Percentiles rank a stretch among this genome's conserved stretches.
phyloP scores from a whole-genome alignment of 2,113 vertebrate species.

The Conger conger region DNA sequence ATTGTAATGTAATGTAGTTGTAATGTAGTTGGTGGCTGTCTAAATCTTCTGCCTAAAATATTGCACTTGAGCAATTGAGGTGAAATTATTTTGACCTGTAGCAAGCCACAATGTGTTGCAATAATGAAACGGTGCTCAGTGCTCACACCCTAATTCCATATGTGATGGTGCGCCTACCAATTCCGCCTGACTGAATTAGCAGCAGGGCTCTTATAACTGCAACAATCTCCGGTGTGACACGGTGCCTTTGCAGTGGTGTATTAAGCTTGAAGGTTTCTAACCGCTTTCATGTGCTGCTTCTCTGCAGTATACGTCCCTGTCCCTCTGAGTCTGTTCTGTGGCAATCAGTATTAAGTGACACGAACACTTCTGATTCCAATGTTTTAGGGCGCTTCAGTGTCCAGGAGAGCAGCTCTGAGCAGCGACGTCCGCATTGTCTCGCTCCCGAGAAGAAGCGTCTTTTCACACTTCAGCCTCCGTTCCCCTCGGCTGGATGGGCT shows the following conservation, averaged over 20 bases:
- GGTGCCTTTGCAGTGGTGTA: neutral
- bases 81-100: neutral
- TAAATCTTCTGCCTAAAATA: neutral
- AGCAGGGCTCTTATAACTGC: neutral
- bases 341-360: neutral
- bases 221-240: neutral
- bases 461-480: neutral
- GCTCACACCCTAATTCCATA: neutral
- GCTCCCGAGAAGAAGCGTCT: neutral
- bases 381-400: neutral
- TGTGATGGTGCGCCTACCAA: neutral
- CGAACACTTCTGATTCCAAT: neutral
- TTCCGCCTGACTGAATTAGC: neutral
- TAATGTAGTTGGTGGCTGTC: neutral
- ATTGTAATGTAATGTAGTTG: neutral
- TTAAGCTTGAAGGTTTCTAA: constrained; percentile 11
- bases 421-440: constrained; percentile 9
- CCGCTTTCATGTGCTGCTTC: neutral
- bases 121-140: neutral
- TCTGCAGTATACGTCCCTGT: neutral
- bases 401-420: neutral
- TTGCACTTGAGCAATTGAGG: neutral
- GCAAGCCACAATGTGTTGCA: neutral
- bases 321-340: neutral
- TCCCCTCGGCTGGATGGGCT: neutral